Evolutionary conservation across 2,888 invertebrate species (phyloP).

Genomic region (Macaria notata): DNA sequence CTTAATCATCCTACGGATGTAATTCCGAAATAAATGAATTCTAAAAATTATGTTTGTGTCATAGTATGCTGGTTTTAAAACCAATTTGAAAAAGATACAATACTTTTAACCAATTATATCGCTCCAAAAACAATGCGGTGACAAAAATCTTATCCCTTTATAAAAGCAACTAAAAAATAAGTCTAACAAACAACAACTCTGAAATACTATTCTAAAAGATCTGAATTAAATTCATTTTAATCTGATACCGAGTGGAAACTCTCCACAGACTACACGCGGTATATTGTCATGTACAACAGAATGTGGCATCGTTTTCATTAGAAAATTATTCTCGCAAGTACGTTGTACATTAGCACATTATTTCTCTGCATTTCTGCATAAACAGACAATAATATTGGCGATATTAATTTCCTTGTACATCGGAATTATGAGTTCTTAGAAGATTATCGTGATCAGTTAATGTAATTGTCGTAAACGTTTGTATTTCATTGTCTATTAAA

Average conservation of each 20-base stretch:
- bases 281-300: slow-evolving; percentile 17
- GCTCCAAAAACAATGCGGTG: too few species aligned
- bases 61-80: too few species aligned
- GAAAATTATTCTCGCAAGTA: slow-evolving; percentile 17
- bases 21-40: too few species aligned
- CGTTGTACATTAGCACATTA: slow-evolving; percentile 16
- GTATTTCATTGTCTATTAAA: neutral
- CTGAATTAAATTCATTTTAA: slow-evolving; percentile 9
- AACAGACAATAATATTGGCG: slow-evolving; percentile 14
- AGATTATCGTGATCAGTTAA: slow-evolving; percentile 9
- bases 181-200: too few species aligned
- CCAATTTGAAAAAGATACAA: too few species aligned
- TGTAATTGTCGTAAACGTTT: slow-evolving; percentile 2
- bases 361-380: slow-evolving; percentile 21
- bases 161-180: too few species aligned
- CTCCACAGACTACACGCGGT: slow-evolving; percentile 8
- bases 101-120: too few species aligned
- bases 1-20: too few species aligned
- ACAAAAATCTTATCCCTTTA: too few species aligned
- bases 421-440: slow-evolving; percentile 19
- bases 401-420: slow-evolving; percentile 21
- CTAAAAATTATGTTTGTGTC: too few species aligned
- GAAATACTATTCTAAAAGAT: too few species aligned
- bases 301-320: slow-evolving; percentile 19
- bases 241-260: slow-evolving; percentile 11